A percentile compares a stretch with the other conserved stretches of the same genome.
Conservation (phyloP, 2,888 invertebrate species). For the Tromatobia lineatoria region DNA sequence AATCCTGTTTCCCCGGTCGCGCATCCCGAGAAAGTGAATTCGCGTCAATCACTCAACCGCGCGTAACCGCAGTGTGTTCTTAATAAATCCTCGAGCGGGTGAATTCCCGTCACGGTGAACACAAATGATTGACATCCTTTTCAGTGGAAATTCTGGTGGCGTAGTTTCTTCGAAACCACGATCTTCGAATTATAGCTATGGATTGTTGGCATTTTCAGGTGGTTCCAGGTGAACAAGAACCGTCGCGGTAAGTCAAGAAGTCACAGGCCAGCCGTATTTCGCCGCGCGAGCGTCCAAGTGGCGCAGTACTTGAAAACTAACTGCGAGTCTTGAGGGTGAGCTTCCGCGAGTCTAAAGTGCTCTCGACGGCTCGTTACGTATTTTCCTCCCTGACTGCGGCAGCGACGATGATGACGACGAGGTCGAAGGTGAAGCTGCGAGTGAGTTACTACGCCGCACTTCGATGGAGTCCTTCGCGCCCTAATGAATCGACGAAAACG, state of each 20-base stretch:
- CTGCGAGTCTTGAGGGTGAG: constrained; percentile 63
- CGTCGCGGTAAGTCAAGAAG: constrained; percentile 54
- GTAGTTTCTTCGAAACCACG: neutral
- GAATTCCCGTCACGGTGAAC: constrained; percentile 26
- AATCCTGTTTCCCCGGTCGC: constrained; percentile 19
- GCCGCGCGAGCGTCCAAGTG: constrained; percentile 63
- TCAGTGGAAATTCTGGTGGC: constrained; percentile 6
- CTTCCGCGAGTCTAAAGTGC: constrained; percentile 58
- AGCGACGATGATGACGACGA: constrained; percentile 33
- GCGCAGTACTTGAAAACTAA: constrained; percentile 61
- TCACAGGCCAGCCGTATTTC: constrained; percentile 32
- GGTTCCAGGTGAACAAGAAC: constrained; percentile 30
- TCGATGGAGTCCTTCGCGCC: constrained; percentile 39
- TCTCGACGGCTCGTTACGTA: constrained; percentile 67
- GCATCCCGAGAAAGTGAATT: constrained; percentile 26
- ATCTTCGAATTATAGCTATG: constrained; percentile 38
- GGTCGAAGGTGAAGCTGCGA: constrained; percentile 26
- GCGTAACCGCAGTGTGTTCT: constrained; percentile 18
- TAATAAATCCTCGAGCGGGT: constrained; percentile 32
- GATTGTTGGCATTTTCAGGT: neutral
- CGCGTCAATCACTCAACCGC: constrained; percentile 30
- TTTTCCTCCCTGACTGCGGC: constrained; percentile 44
- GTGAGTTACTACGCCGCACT: constrained; percentile 18
- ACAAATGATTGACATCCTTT: constrained; percentile 35
- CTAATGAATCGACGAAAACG: constrained; percentile 57